These are phyloP conservation scores for Eupithecia insigniata DNA, from an alignment of 2,888 invertebrate species.

Conservation along the genomic window DNA sequence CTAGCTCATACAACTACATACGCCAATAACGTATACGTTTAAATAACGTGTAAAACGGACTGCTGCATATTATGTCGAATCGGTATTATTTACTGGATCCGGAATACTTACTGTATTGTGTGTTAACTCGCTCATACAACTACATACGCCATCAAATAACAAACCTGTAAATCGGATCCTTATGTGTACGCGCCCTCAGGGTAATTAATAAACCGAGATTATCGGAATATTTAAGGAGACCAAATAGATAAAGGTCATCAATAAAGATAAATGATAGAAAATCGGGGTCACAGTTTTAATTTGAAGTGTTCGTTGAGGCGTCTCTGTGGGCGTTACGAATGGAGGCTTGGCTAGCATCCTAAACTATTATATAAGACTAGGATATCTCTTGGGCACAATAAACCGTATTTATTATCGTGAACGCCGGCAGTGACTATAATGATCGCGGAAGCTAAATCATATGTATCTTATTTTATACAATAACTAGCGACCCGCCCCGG, in stretches of 20 bases:
- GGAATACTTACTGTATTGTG: too few relatives aligned
- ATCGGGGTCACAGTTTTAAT: slow-evolving; percentile 34
- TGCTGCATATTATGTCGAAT: too few relatives aligned
- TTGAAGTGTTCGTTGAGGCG: slow-evolving; percentile 31
- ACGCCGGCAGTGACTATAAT: background rate
- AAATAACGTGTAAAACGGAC: too few relatives aligned
- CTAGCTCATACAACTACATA: too few relatives aligned
- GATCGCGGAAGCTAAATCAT: background rate
- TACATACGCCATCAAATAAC: too few relatives aligned
- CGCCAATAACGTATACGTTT: too few relatives aligned
- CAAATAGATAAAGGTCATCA: slow-evolving; percentile 45
- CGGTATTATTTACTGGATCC: too few relatives aligned
- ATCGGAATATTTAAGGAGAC: slow-evolving; percentile 47
- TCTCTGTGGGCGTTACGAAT: slow-evolving; percentile 29
- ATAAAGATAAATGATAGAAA: slow-evolving; percentile 46
- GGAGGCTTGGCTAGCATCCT: slow-evolving; percentile 41
- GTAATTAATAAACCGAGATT: slow-evolving; percentile 55
- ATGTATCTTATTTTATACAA: too few relatives aligned
- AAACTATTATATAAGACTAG: background rate
- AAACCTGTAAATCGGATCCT: too few relatives aligned
- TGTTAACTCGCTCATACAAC: too few relatives aligned
- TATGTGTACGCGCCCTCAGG: too few relatives aligned
- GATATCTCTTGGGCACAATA: background rate
- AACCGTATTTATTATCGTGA: background rate
- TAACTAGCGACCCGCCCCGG: too few relatives aligned